A percentile compares a stretch with the other conserved stretches of the same genome.
Conservation (phyloP, 2,797 vertebrate genomes). For the Sebastolobus alascanus region DNA sequence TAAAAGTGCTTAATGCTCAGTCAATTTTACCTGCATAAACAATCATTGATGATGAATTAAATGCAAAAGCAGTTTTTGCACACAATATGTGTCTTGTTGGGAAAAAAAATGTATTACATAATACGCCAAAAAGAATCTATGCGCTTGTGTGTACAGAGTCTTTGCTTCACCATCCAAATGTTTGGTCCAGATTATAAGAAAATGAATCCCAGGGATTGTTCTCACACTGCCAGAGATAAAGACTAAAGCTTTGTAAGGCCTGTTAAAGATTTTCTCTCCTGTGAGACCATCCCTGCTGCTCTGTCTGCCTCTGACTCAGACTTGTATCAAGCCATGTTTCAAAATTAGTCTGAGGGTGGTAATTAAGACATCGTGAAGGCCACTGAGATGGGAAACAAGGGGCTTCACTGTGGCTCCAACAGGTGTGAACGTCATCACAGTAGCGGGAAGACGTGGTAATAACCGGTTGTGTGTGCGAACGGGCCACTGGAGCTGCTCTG, state of each 20-base stretch:
- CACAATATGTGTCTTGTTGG: neutral
- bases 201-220: neutral
- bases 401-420: constrained; percentile 39
- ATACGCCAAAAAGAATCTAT: neutral
- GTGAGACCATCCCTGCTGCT: constrained; percentile 19
- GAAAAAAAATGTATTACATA: too few relatives aligned
- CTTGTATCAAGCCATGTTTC: constrained; percentile 18
- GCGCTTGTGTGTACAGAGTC: neutral
- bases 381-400: constrained; percentile 18
- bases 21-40: too few relatives aligned
- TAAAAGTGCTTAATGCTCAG: too few relatives aligned
- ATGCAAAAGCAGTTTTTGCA: neutral
- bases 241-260: neutral
- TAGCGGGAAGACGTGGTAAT: constrained; percentile 55
- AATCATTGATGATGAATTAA: too few relatives aligned
- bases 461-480: constrained; percentile 34
- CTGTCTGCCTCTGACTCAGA: constrained; percentile 31
- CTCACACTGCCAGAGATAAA: neutral
- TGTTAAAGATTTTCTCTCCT: neutral
- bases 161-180: neutral
- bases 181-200: neutral
- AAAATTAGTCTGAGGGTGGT: constrained; percentile 35
- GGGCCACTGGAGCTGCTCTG: constrained; percentile 38
- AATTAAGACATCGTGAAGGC: constrained; percentile 39
- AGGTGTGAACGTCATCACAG: constrained; percentile 49